Percentiles rank a stretch among this genome's conserved stretches.
Conservation (phyloP, 1,140 invertebrate genomes). For the Doryteuthis pealeii region DNA sequence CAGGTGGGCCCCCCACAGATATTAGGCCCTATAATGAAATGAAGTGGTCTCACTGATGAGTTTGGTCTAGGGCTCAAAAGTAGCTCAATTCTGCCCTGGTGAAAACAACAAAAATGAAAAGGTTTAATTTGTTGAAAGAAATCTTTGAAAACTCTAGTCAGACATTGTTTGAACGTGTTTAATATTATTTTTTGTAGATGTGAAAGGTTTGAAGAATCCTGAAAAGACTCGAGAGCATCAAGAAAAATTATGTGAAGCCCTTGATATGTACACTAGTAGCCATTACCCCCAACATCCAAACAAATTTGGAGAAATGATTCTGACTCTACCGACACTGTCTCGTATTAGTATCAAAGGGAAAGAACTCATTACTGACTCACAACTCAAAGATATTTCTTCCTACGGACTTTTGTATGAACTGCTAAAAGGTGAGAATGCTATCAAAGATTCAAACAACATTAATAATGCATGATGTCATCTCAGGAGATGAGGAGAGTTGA, state of each 20-base stretch:
- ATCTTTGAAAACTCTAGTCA: no score
- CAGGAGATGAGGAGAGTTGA: no score
- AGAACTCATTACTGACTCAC: slow-evolving; percentile 64
- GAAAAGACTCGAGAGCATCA: slow-evolving; percentile 90
- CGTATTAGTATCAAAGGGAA: slow-evolving; percentile 92
- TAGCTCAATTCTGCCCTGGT: no score
- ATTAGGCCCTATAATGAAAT: no score
- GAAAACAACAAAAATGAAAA: no score
- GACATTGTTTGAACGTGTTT: no score
- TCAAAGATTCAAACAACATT: slow-evolving; percentile 19
- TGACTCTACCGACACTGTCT: slow-evolving; percentile 91
- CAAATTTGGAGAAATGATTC: slow-evolving; percentile 90
- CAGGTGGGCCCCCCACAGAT: no score
- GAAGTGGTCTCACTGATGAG: no score
- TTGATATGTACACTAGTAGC: slow-evolving; percentile 87
- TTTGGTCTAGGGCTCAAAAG: no score
- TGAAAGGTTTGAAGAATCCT: slow-evolving; percentile 85
- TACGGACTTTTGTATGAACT: slow-evolving; percentile 96
- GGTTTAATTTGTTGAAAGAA: no score
- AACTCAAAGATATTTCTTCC: slow-evolving; percentile 77
- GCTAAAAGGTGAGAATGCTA: slow-evolving; percentile 65
- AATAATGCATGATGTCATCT: no score
- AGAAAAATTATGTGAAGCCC: slow-evolving; percentile 87
- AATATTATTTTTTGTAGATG: slow-evolving; percentile 72
- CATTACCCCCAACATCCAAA: slow-evolving; percentile 90